These are phyloP conservation scores for Lycopodina hypogea DNA, from an alignment of 37 sponge, comb jelly and placozoan species.

Conservation along the genomic window DNA sequence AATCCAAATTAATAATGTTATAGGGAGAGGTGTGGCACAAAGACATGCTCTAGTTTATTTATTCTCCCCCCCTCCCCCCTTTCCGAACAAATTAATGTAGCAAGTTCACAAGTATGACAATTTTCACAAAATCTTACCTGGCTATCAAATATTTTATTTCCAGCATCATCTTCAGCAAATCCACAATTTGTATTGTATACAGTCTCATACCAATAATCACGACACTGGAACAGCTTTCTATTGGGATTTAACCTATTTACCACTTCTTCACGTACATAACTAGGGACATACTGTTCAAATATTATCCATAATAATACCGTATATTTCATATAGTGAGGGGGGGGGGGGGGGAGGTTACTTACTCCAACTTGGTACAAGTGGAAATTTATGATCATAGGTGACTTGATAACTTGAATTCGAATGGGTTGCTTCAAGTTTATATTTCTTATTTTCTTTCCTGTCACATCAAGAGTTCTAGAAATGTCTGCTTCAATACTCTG, in stretches of 20 bases:
- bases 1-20: too few species aligned
- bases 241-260: slow-evolving; percentile 8
- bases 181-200: slow-evolving; percentile 47
- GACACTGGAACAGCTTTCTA: slow-evolving; percentile 17
- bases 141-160: slow-evolving; percentile 75
- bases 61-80: too few species aligned
- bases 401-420: slow-evolving; percentile 64
- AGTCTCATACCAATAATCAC: slow-evolving; percentile 61
- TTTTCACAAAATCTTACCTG: slow-evolving; percentile 54
- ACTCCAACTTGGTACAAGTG: slow-evolving; percentile 70
- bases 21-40: too few species aligned
- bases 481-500: slow-evolving; percentile 70
- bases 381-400: slow-evolving; percentile 65
- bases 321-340: background rate
- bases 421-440: slow-evolving; percentile 65
- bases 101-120: too few species aligned
- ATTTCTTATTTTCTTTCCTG: slow-evolving; percentile 37
- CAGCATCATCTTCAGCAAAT: slow-evolving; percentile 25
- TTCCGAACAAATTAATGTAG: too few species aligned
- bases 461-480: slow-evolving; percentile 40
- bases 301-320: background rate
- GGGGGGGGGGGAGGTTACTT: background rate
- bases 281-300: slow-evolving; percentile 38
- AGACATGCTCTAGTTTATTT: too few species aligned
- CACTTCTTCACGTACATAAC: slow-evolving; percentile 49